These are phyloP conservation scores for Panthera leo DNA, from an alignment of 2,113 vertebrate species.

Conservation along the genomic window DNA sequence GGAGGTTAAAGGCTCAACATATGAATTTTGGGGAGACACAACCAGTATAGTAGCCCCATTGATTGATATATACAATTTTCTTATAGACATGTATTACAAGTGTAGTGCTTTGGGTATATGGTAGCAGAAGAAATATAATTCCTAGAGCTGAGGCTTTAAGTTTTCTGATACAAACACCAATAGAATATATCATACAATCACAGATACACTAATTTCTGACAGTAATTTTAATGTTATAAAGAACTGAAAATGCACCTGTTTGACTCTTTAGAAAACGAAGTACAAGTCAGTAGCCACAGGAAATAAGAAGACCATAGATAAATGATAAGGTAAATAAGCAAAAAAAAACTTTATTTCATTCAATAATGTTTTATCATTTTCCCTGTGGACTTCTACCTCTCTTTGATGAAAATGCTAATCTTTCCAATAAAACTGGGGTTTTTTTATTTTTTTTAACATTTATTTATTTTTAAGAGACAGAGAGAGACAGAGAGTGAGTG, in stretches of 20 bases:
- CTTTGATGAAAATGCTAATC: not conserved
- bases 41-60: not conserved
- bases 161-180: not conserved
- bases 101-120: not conserved
- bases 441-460: no score
- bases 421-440: not conserved
- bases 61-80: not conserved
- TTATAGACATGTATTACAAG: not conserved
- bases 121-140: not conserved
- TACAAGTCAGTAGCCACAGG: not conserved
- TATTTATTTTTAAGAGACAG: no score
- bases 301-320: not conserved
- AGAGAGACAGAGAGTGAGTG: no score
- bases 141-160: not conserved
- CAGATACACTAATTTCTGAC: not conserved
- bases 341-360: not conserved
- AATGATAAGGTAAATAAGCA: not conserved
- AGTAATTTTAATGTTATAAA: not conserved
- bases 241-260: not conserved
- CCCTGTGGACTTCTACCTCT: not conserved
- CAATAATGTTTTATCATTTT: not conserved
- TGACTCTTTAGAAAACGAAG: not conserved
- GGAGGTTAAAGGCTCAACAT: not conserved
- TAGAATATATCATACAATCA: not conserved
- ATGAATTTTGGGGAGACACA: not conserved